These are phyloP conservation scores for Onychorhynchus coronatus DNA, from an alignment of 2,113 vertebrate genomes.

Conservation along the genomic window DNA sequence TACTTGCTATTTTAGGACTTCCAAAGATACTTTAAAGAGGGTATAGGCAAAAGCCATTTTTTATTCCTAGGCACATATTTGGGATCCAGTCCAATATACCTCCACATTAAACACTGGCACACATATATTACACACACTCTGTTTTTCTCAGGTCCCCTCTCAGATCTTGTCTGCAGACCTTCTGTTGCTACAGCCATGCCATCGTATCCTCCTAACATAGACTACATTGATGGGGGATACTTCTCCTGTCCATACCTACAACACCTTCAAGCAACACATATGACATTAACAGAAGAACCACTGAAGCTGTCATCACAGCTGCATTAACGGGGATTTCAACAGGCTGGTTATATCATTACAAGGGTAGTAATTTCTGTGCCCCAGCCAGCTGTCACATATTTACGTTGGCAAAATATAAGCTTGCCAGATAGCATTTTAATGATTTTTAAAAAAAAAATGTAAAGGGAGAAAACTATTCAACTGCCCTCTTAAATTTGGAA, in stretches of 20 bases:
- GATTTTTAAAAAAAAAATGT: neutral
- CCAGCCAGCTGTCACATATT: neutral
- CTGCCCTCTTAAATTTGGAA: neutral
- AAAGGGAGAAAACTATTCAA: neutral
- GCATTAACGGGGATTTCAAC: neutral
- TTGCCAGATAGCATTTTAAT: neutral
- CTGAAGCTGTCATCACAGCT: neutral
- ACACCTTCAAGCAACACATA: neutral
- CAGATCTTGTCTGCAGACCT: neutral
- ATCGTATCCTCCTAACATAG: rapidly evolving
- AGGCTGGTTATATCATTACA: neutral
- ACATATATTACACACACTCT: neutral
- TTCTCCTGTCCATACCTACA: neutral
- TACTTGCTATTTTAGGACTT: neutral
- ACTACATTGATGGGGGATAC: neutral
- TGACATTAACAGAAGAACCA: neutral
- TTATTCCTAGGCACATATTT: neutral
- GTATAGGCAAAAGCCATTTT: neutral
- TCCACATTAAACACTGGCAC: neutral
- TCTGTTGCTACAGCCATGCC: neutral
- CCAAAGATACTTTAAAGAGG: neutral
- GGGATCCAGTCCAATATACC: neutral
- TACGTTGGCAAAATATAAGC: neutral
- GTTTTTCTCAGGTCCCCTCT: neutral
- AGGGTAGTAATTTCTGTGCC: neutral